Evolutionary conservation across 2,797 vertebrate genomes (phyloP).

Genomic region (Macropus fuliginosus): DNA sequence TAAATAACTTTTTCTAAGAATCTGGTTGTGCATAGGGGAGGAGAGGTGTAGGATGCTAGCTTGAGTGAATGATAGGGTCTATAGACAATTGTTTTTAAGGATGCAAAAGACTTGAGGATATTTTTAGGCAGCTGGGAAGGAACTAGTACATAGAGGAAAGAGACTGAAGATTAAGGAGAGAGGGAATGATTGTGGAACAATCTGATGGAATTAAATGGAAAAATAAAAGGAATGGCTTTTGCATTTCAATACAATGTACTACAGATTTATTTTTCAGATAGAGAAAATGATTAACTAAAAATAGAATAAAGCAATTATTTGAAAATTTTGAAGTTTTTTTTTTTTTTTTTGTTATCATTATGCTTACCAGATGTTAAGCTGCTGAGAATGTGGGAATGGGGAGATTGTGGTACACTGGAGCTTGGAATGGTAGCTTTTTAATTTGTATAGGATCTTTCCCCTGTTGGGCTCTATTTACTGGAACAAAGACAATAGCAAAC

Average conservation of each 20-base stretch:
- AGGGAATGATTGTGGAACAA: background rate
- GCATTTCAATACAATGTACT: background rate
- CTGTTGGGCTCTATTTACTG: background rate
- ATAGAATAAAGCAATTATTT: background rate
- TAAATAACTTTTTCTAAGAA: background rate
- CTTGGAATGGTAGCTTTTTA: background rate
- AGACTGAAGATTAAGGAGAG: background rate
- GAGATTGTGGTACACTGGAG: background rate
- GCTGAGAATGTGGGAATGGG: background rate
- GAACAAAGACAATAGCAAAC: background rate
- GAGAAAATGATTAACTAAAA: background rate
- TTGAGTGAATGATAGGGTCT: background rate
- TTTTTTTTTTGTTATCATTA: background rate
- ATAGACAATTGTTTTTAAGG: conserved; percentile 1
- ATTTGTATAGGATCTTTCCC: background rate
- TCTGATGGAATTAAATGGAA: background rate
- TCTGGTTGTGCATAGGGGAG: background rate
- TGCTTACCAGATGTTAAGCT: background rate
- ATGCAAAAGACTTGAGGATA: background rate
- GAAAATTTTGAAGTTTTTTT: background rate
- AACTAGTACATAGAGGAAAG: background rate
- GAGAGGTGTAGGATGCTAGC: background rate
- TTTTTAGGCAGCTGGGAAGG: background rate
- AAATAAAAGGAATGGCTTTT: background rate
- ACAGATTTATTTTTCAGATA: background rate